phyloP scores from a whole-genome alignment of 1,140 invertebrate genomes.

The Sycobia sp. region DNA sequence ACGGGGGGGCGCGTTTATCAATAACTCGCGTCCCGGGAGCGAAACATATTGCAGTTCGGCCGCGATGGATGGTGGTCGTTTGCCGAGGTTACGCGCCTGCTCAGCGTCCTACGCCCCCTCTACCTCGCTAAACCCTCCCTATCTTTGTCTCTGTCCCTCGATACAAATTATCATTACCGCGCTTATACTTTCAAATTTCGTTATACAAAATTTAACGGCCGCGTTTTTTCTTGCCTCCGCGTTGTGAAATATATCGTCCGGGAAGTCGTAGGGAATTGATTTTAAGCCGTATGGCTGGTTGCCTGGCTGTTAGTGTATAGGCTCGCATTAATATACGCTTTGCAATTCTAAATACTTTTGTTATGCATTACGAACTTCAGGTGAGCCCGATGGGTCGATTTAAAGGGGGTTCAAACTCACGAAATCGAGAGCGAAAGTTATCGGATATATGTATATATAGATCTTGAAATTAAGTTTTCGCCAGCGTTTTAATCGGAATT shows the following conservation, averaged over 20 bases:
- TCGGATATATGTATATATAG: no score
- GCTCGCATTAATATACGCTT: no score
- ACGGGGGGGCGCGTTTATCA: constrained; percentile 48
- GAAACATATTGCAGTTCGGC: constrained; percentile 44
- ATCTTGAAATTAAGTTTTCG: constrained; percentile 9
- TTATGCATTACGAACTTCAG: not conserved
- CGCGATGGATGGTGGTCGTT: constrained; percentile 50
- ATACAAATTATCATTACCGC: constrained; percentile 25
- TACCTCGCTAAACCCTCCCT: not conserved
- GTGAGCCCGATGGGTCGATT: not conserved
- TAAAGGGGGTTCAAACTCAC: no score
- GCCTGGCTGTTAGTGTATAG: no score
- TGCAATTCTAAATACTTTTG: constrained; percentile 19
- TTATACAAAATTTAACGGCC: constrained; percentile 14
- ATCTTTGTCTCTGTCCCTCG: not conserved
- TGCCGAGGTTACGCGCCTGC: constrained; percentile 48
- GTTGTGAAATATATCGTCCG: not conserved
- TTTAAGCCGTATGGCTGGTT: not conserved
- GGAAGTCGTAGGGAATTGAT: not conserved
- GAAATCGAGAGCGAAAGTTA: not conserved
- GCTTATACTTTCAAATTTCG: constrained; percentile 28
- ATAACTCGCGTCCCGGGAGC: constrained; percentile 41
- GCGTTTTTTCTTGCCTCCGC: not conserved
- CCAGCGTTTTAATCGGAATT: not conserved
- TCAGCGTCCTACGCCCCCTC: constrained; percentile 23